phyloP scores from a whole-genome alignment of 2,113 vertebrate genomes.

The Pluvialis apricaria region DNA sequence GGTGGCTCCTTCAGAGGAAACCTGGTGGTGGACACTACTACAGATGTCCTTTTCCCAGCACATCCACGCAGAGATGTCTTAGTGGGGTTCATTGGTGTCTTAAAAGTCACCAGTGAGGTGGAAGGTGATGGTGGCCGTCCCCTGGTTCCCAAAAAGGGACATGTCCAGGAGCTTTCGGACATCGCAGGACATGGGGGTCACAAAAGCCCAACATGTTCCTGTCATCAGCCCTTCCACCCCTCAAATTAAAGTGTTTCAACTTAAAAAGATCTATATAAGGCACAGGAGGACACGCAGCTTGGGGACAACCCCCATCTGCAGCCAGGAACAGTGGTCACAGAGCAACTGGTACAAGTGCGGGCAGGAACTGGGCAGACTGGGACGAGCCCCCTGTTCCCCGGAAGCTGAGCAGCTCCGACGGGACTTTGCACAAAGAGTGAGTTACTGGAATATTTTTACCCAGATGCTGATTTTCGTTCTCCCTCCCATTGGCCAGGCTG shows the following conservation, averaged over 20 bases:
- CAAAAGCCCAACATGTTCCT: neutral
- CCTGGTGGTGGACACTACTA: neutral
- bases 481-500: slow-evolving; percentile 8
- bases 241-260: neutral
- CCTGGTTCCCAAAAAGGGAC: neutral
- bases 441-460: slow-evolving; percentile 50
- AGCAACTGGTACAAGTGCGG: neutral
- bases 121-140: neutral
- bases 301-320: neutral
- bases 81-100: neutral
- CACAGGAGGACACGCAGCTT: rapidly evolving
- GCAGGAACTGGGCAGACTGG: neutral
- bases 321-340: rapidly evolving
- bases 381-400: neutral
- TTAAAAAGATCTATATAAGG: neutral
- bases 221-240: neutral
- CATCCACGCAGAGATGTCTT: neutral
- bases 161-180: neutral
- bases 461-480: slow-evolving; percentile 16
- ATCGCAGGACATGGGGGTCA: rapidly evolving
- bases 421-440: neutral
- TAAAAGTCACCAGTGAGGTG: neutral
- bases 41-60: neutral
- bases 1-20: neutral
- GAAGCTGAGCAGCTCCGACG: neutral